Base-by-base conservation (phyloP, 2,888 invertebrate species). In the Dyspetes luteomarginatus region DNA sequence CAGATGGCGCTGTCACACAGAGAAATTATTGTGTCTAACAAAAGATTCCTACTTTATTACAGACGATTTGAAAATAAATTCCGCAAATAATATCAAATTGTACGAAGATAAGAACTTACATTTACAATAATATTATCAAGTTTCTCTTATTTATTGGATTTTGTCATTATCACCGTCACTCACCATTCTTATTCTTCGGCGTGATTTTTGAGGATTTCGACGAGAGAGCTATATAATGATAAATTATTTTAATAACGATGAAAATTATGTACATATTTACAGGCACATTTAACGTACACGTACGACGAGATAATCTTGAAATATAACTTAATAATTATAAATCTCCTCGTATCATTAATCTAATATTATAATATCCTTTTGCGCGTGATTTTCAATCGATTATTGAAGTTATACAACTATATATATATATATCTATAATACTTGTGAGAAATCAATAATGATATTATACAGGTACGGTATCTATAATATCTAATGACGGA, bases 211-310 rank as follows among this genome's bases (percentile, higher is more conserved):
- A n/a, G n/a, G n/a, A n/a, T n/a, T n/a, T n/a, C n/a, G 36, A 17
- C 22, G n/a, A 4, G 24, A 36, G 22, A 58, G 15, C 28, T 86
- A 88, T n/a, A n/a, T n/a, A n/a, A 86, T 88, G 85, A 82, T 86
- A 87, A 88, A 87, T 86, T 82, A 83, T 86, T 88, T 88, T 88
- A 88, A 88, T 88, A 88, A 87, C 88, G 86, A 88, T 87, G 88
- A 87, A 88, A 87, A 88, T 83, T 88, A 88, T 88, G 74, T 88
- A 88, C 88, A 88, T 88, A 88, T 88, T 85, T 88, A 88, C 88
- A 88, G 76, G 15, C 76, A 84, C 82, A 82, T 84, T 73, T 22
- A 81, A 73, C 76, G 73, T 77, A 76, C 73, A 81, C 67, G 17
- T 71, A 81, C 67, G 81, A 81, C 68, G 52, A 79, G 73, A 69